Conservation (phyloP, 1,140 invertebrate genomes). For the Lutraria rhynchaena region DNA sequence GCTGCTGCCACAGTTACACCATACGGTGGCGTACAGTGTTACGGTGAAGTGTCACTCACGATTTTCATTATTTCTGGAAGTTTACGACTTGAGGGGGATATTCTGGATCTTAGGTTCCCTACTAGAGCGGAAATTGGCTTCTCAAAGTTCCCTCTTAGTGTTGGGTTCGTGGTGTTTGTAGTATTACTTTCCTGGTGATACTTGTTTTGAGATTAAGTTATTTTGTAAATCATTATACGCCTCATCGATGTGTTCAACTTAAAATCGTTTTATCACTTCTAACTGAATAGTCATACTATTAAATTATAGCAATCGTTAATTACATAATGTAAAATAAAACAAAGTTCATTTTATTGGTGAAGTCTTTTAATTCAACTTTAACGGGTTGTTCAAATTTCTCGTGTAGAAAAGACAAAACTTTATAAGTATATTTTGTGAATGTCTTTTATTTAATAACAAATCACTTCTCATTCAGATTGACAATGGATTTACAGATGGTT, state of each 20-base stretch:
- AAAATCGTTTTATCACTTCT: too few relatives aligned
- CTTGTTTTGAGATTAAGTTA: not conserved
- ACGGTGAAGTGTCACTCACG: constrained; percentile 61
- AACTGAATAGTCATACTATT: too few relatives aligned
- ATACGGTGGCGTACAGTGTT: constrained; percentile 59
- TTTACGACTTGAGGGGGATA: constrained; percentile 64
- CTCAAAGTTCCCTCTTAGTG: constrained; percentile 70
- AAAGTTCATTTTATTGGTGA: too few relatives aligned
- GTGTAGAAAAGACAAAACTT: too few relatives aligned
- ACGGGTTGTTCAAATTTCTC: too few relatives aligned
- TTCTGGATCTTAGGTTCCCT: constrained; percentile 65
- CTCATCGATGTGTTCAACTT: not conserved
- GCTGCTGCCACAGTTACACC: constrained; percentile 53
- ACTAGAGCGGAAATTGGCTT: constrained; percentile 68
- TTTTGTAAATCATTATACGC: not conserved
- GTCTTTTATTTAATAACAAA: too few relatives aligned
- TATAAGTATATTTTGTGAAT: too few relatives aligned
- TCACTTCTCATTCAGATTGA: constrained; percentile 59
- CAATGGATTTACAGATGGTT: constrained; percentile 67
- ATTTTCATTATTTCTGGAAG: constrained; percentile 61
- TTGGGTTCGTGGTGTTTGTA: constrained; percentile 62
- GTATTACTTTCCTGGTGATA: not conserved
- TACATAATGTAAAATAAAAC: too few relatives aligned
- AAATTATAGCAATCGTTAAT: too few relatives aligned
- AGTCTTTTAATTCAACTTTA: too few relatives aligned